Evolutionary conservation across 2,797 vertebrate species (phyloP).

Genomic region (Balearica regulorum): DNA sequence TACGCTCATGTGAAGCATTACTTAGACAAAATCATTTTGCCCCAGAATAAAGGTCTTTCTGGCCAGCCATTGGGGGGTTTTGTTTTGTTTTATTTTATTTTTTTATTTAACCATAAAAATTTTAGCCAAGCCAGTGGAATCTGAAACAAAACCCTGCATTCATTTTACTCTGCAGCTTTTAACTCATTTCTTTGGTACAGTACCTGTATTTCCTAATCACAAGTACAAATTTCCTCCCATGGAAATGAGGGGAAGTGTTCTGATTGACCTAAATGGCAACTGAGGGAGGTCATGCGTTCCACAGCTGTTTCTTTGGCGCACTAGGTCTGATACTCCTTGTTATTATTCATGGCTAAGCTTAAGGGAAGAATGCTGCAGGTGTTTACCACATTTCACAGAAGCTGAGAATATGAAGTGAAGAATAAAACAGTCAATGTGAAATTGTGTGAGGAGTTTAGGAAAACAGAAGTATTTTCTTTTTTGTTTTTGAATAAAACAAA

Average conservation of each 20-base stretch:
- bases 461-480: neutral
- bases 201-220: neutral
- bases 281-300: neutral
- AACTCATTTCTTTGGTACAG: neutral
- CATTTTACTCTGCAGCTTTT: neutral
- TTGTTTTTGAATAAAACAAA: neutral
- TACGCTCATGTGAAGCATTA: neutral
- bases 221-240: neutral
- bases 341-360: neutral
- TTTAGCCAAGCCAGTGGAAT: neutral
- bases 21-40: neutral
- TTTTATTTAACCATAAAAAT: neutral
- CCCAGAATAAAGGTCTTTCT: neutral
- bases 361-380: neutral
- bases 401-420: neutral
- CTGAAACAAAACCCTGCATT: neutral
- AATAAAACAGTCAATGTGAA: neutral
- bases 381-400: neutral
- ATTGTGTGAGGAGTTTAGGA: neutral
- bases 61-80: fast-evolving
- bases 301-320: neutral
- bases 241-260: neutral
- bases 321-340: neutral
- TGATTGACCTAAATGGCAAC: neutral
- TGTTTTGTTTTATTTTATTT: neutral